Evolutionary conservation across 2,888 invertebrate species (phyloP), one percentile per base, ranked within the genome.

Genomic region (Phragmatobia fuliginosa): DNA sequence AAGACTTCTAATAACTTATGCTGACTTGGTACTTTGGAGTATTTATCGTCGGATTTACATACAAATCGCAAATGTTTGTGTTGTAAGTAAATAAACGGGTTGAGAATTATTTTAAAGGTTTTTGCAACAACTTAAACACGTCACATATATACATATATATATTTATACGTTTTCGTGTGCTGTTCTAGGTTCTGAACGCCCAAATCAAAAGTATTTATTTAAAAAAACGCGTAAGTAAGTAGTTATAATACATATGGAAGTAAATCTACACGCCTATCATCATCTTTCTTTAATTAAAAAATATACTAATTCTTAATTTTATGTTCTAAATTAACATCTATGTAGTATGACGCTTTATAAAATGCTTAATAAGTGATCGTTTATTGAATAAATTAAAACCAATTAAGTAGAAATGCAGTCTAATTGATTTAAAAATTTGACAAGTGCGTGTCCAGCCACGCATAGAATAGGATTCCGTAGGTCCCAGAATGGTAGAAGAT

Each of bases 21-120:
- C 33, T 68, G 71, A 83, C 90, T 88, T 91, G 86, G 90, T 91
- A 86, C 77, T 78, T 79, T 71, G 45, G 49, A 77, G 72, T 72
- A 81, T 73, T 70, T 58, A 58, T 56, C 52, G 36, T 25, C 18
- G 33, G 33, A 28, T 64, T 64, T 64, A 64, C 28, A 56, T 56
- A 56, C 25, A 62, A 33, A 61, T 21, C 11, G 25, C n/a, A 33
- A 41, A 31, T 18, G 21, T 16, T 25, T 49, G n/a, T 52, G n/a
- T 25, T 49, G 8, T 49, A 49, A 21, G 7, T 52, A 49, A n/a
- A n/a, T 28, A 10, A 11, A 28, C 6, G 28, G 5, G 28, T 11
- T 14, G n/a, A 25, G 8, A 16, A 28, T 28, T n/a, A 56, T 28
- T 28, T 56, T 1, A 56, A 16, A 28, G 45, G 45, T 3, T 56